Base-by-base conservation (phyloP, 2,888 invertebrate species). In the Acrobasis suavella region DNA sequence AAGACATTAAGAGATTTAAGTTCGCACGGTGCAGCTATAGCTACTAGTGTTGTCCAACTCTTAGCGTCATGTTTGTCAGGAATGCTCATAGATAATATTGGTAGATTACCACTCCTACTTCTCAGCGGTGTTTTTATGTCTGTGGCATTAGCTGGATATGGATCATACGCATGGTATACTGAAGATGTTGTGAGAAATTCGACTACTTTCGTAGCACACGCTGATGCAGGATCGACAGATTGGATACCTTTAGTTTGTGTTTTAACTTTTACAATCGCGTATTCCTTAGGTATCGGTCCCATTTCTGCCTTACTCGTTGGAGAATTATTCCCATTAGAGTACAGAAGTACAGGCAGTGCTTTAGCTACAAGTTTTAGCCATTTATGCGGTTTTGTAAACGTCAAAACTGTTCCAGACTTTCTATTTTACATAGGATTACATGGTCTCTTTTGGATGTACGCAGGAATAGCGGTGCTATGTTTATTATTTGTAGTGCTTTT, bases 361-460 rank as follows among this genome's bases (percentile, higher is more conserved):
- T 89, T 97, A 70, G 96, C 97, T 14, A 96, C 97, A 0, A 95
- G 96, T 67, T 96, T 96, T 81, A 97, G 96, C 80, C 96, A 97
- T 87, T 93, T 96, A n/a, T 97, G 96, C 85, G 96, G 96, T 65
- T 97, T 97, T 83, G 93, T 96, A 17, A 96, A 96, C 62, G 96
- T 97, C 9, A 97, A 97, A 85, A 96, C 96, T 10, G 96, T 96
- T 77, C 95, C 96, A 65, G 96, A 96, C 84, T 95, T 97, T 78
- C 94, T 96, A 71, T 91, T 95, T 80, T 87, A 94, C 64, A 93
- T 97, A 65, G 96, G 96, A 0, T 82, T 96, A 17, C 95, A 96
- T 81, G 97, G 97, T 9, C 94, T 97, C 1, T 98, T 97, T 82
- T 97, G 97, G 96, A 89, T 98, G 73, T 98, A 97, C 81, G 96